Base-by-base conservation (phyloP, 2,113 vertebrate genomes). In the Corythornis madagascariensis region DNA sequence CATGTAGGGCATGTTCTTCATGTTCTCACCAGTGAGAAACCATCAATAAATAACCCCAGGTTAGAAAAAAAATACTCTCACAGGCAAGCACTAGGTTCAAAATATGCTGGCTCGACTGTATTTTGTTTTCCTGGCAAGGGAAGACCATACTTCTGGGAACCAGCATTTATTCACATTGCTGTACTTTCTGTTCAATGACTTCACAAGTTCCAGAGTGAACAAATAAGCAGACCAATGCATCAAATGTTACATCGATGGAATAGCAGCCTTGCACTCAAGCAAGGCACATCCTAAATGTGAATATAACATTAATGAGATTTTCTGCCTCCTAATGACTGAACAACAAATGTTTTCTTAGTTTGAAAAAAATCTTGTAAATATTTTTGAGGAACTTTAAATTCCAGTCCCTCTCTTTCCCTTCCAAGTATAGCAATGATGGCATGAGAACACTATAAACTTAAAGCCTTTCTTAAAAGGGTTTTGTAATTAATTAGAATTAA, bases 391-490 rank as follows among this genome's bases (percentile, higher is more conserved):
- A 60, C 74, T 83, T 86, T 10, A 64, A 76, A 95, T 91, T 88
- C 91, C 82, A 83, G 7, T 17, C 57, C 24, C 43, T 31, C 67
- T 92, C 61, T 53, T 81, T 89, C 64, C 53, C 52, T 73, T 83
- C 87, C 84, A 93, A 94, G 67, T 83, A 85, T 35, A 56, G 89
- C 83, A 89, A 52, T 33, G 66, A 82, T 40, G 78, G 84, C 83
- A 93, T 52, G 57, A 94, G 75, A 74, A 78, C 42, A 63, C 63
- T 73, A 92, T 84, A 89, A 86, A 94, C 66, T 55, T 79, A 89
- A 82, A 92, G 78, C 50, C 75, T 52, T 40, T 93, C 86, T 84
- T 92, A 86, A 85, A 92, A 74, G 72, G 69, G 65, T 77, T 95
- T 89, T 89, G 88, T 72, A 91, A 91, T 85, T 94, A 29, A 56